Percentiles rank a stretch among this genome's conserved stretches.
phyloP scores from a whole-genome alignment of 2,797 vertebrate species.

The Gallinago stenura region DNA sequence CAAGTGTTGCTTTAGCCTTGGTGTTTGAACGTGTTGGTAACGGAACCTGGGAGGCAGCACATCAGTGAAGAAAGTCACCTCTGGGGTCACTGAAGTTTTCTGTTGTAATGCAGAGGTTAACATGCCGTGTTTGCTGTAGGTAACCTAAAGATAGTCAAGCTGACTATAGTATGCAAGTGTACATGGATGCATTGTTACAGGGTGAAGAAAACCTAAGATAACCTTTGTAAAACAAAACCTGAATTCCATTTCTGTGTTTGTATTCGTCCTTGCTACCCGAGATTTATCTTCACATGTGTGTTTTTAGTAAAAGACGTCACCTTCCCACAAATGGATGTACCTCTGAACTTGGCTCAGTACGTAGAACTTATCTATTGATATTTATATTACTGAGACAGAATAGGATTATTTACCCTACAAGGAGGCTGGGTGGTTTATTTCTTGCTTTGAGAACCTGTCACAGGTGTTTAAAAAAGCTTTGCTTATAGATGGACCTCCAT shows the following conservation, averaged over 20 bases:
- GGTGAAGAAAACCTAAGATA: not conserved
- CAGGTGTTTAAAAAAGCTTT: not conserved
- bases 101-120: not conserved
- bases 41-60: accelerated
- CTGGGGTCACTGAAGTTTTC: not conserved
- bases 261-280: not conserved
- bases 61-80: not conserved
- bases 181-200: accelerated
- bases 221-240: not conserved
- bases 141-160: no score
- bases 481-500: not conserved
- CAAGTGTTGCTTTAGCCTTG: not conserved
- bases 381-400: not conserved
- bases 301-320: not conserved
- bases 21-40: accelerated
- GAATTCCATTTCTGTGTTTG: not conserved
- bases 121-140: accelerated
- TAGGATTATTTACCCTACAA: not conserved
- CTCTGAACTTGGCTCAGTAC: not conserved
- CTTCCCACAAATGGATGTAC: not conserved
- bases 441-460: not conserved
- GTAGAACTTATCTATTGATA: not conserved
- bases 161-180: accelerated
- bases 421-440: not conserved
- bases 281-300: not conserved